Evolutionary conservation across 2,797 vertebrate species (phyloP), one percentile per base, ranked within the genome.

Genomic region (Sebastes alutus): DNA sequence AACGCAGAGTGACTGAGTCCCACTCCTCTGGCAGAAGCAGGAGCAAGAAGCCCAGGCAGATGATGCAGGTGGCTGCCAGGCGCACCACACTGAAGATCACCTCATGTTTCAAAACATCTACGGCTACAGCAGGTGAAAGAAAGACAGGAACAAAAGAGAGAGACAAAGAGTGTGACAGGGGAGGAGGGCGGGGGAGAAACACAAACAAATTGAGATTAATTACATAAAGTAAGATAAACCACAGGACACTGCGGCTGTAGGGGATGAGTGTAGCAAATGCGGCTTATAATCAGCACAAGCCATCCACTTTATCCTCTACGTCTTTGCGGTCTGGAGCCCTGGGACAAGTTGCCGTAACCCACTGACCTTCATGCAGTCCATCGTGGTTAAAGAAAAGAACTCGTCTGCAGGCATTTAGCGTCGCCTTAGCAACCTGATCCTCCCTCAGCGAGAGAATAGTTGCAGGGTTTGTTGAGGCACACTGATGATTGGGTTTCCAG

Each of bases 31-130:
- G 99, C 72, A 99, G 94, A 62, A 99, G 94, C 96, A 99, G 96
- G 23, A 99, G 96, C 87, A 99, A 93, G 92, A 99, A 99, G 1
- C 98, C 99, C 13, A 98, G 88, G 91, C 98, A 99, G 91, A 99
- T 99, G 91, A 99, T 97, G 94, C 97, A 96, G 80, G 98, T 99
- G 54, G 99, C 98, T 12, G 97, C 97, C 92, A 99, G 91, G n/a
- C 98, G 96, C 81, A 99, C 98, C 1, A 98, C 95, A 0, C 97
- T 99, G 96, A 99, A 99, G 94, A 99, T 98, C 87, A 99, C 98
- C 88, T 99, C 97, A 55, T 99, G 98, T 93, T 99, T 99, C 93
- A 99, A 84, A 78, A 99, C 96, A 67, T 99, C 99, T 64, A 99
- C 96, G 6, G 98, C 99, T 99, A 66, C 22, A 59, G 62, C 52